phyloP scores from a whole-genome alignment of 2,797 vertebrate genomes.

The Enteromius paludinosus region DNA sequence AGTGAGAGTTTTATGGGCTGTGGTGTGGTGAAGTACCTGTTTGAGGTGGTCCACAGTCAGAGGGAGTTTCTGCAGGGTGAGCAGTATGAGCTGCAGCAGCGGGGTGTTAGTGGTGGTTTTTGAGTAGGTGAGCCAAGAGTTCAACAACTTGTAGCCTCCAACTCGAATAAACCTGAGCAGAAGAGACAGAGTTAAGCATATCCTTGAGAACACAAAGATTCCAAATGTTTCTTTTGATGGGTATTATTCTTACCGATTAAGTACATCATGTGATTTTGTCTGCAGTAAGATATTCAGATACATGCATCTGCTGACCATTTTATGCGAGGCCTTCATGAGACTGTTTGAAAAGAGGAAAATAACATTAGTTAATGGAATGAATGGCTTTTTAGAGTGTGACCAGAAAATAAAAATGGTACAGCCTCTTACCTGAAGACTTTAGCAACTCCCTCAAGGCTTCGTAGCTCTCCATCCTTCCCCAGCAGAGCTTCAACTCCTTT shows the following conservation, averaged over 20 bases:
- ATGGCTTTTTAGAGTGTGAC: background rate
- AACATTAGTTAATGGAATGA: background rate
- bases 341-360: constrained; percentile 68
- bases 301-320: constrained; percentile 96
- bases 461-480: constrained; percentile 92
- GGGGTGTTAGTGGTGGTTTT: constrained; percentile 90
- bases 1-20: background rate
- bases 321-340: constrained; percentile 93
- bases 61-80: constrained; percentile 92
- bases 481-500: constrained; percentile 92
- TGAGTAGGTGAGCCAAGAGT: constrained; percentile 92
- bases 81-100: constrained; percentile 90
- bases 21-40: constrained; percentile 76
- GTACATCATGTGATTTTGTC: constrained; percentile 87
- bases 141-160: constrained; percentile 92
- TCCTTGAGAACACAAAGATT: background rate
- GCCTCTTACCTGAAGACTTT: constrained; percentile 89
- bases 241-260: constrained; percentile 82
- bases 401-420: no score
- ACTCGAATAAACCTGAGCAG: constrained; percentile 87
- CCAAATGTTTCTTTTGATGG: background rate
- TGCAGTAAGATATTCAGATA: constrained; percentile 95
- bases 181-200: background rate
- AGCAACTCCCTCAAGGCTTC: constrained; percentile 89
- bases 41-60: constrained; percentile 96